Conservation (phyloP, 2,113 vertebrate species). For the Alethe castanea region DNA sequence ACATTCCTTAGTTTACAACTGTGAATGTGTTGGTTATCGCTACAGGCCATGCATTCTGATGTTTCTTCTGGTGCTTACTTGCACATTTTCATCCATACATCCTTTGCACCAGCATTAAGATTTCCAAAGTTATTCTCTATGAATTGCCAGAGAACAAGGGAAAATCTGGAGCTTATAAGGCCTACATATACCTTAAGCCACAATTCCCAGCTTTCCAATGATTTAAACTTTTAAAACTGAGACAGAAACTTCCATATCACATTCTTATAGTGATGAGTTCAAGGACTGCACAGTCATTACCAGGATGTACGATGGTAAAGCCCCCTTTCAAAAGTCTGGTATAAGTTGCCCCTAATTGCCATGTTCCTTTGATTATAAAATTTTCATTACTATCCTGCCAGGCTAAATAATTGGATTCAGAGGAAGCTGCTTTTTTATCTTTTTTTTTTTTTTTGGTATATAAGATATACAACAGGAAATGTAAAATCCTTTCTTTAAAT, state of each 20-base stretch:
- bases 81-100: neutral
- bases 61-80: neutral
- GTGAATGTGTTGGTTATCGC: neutral
- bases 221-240: neutral
- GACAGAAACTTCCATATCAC: neutral
- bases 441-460: neutral
- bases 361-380: neutral
- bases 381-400: neutral
- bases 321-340: neutral
- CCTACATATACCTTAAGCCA: neutral
- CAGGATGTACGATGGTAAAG: neutral
- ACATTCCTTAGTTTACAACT: neutral
- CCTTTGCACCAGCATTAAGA: neutral
- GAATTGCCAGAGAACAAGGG: neutral
- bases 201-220: neutral
- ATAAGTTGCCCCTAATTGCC: neutral
- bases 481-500: neutral
- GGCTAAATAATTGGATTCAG: neutral
- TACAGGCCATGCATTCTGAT: neutral
- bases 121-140: neutral
- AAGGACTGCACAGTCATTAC: neutral
- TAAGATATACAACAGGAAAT: neutral
- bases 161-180: neutral
- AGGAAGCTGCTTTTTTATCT: neutral
- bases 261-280: neutral